A percentile compares a stretch with the other conserved stretches of the same genome.
These are phyloP conservation scores for Manduca sexta DNA, from an alignment of 1,140 invertebrate species.

Conservation along the genomic window DNA sequence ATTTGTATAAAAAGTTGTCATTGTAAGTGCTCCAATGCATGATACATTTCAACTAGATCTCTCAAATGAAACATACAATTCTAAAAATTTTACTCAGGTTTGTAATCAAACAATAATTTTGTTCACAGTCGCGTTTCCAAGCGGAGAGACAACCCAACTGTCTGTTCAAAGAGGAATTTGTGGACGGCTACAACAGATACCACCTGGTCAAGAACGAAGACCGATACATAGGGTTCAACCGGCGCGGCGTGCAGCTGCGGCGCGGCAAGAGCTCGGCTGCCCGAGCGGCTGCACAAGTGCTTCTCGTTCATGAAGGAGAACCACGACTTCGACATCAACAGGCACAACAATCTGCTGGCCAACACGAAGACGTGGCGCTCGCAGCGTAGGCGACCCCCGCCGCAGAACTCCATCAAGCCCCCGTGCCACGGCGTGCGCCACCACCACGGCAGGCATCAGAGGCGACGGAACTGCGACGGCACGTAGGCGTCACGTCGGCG, in stretches of 20 bases:
- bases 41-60: too few relatives aligned
- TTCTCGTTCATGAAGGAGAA: conserved; percentile 60
- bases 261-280: conserved; percentile 43
- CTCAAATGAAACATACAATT: too few relatives aligned
- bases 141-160: conserved; percentile 63
- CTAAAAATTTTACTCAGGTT: too few relatives aligned
- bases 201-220: conserved; percentile 59
- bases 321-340: conserved; percentile 60
- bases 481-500: conserved; percentile 40
- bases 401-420: conserved; percentile 52
- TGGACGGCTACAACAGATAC: conserved; percentile 66
- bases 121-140: conserved; percentile 52
- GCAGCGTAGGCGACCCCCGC: conserved; percentile 53
- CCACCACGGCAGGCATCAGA: conserved; percentile 55
- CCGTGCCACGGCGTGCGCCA: conserved; percentile 54
- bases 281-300: conserved; percentile 49
- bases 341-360: conserved; percentile 47
- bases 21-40: too few relatives aligned
- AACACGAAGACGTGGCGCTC: conserved; percentile 47
- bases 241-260: conserved; percentile 48
- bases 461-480: conserved; percentile 62
- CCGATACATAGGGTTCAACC: conserved; percentile 66
- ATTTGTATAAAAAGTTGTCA: too few relatives aligned
- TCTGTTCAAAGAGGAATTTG: conserved; percentile 65
- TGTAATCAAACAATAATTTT: too few relatives aligned